Evolutionary conservation across 2,113 vertebrate genomes (phyloP), one percentile per base, ranked within the genome.

Genomic region (Charadrius vociferus): DNA sequence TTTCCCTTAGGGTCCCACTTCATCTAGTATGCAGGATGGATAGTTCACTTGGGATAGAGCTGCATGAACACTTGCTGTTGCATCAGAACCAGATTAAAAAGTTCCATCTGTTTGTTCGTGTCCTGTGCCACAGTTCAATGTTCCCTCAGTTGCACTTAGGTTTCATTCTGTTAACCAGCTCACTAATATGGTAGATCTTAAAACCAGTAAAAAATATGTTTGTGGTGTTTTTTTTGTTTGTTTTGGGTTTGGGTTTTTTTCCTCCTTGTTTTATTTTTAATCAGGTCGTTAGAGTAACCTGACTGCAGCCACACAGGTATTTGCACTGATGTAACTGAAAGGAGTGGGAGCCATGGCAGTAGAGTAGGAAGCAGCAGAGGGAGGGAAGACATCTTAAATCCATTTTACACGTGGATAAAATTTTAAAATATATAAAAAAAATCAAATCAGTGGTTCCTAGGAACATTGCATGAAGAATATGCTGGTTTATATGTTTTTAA

Each of bases 161-260:
- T 83, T 86, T 96, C 14, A 29, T 65, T 66, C 58, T 43, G 43
- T 85, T 85, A 52, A 79, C 79, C 22, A 70, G 14, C 59, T 65
- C 34, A 41, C 49, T 65, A 17, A 56, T 34, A 88, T 56, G 30
- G 14, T 79, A 66, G 15, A 56, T 70, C 34, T 79, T 88, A 74
- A 88, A 85, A 61, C 4, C 5, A 62, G 17, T 58, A 41, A 88
- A 55, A 86, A 68, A 55, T 27, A 23, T 17, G 20, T 65, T 65
- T 61, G 12, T 50, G 8, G 8, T 37, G 19, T 5, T 18, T 27
- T 49, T 58, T 62, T 62, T 61, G 16, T 21, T 68, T 24, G 12
- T 0, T 88, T n/a, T 43, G 27, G 3, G 27, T 73, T 67, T 8
- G 9, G 0, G 7, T 6, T 14, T 2, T 45, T 63, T 77, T 68